Evolutionary conservation across 2,888 invertebrate species (phyloP).

Genomic region (Rhodophaea formosa): DNA sequence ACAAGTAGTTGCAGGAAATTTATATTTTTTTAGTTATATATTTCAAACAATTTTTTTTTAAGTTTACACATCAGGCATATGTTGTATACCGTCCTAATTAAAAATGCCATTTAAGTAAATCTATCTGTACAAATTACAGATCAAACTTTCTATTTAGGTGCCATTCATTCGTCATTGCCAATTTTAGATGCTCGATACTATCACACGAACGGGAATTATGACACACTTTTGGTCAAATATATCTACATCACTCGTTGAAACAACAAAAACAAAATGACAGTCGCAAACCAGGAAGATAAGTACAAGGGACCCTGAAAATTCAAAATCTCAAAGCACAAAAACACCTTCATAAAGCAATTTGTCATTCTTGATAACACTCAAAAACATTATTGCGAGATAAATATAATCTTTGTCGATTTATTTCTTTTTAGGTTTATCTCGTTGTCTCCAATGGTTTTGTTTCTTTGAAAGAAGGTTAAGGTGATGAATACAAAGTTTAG

Average conservation of each 20-base stretch:
- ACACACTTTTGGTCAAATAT: neutral
- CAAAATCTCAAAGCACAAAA: constrained; percentile 6
- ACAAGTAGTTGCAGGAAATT: too few species aligned
- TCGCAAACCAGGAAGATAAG: neutral
- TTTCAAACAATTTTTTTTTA: too few species aligned
- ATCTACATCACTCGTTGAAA: neutral
- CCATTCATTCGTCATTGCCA: too few species aligned
- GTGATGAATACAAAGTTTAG: too few species aligned
- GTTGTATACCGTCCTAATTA: too few species aligned
- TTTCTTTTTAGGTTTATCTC: neutral
- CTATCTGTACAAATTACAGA: too few species aligned
- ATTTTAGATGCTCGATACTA: too few species aligned
- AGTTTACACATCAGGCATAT: too few species aligned
- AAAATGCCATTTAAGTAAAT: too few species aligned
- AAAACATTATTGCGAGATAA: neutral
- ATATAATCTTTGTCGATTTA: neutral
- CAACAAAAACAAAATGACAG: neutral
- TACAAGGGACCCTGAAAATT: neutral
- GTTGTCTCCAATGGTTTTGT: neutral
- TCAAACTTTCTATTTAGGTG: too few species aligned
- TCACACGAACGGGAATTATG: neutral
- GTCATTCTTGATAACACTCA: constrained; percentile 5
- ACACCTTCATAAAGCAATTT: constrained; percentile 8
- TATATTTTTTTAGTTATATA: too few species aligned
- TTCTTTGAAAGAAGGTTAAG: too few species aligned